These are phyloP conservation scores for Agriopis marginaria DNA, from an alignment of 2,888 invertebrate genomes.

Conservation along the genomic window DNA sequence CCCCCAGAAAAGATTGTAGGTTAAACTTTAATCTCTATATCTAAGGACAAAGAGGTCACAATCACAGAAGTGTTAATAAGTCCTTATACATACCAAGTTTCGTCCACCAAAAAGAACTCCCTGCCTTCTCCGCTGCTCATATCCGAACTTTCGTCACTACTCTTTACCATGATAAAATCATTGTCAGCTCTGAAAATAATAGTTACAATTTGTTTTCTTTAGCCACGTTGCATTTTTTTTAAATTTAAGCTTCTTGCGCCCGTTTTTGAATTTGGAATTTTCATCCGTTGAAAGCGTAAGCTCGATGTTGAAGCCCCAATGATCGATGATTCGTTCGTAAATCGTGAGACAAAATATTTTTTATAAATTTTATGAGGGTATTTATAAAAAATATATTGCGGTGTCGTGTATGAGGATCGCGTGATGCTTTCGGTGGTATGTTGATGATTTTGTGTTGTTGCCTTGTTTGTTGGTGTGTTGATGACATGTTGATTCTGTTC, in stretches of 20 bases:
- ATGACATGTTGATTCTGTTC: background rate
- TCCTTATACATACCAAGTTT: conserved; percentile 76
- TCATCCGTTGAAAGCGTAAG: conserved; percentile 51
- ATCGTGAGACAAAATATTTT: conserved; percentile 26
- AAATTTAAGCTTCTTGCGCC: conserved; percentile 36
- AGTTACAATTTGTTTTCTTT: conserved; percentile 51
- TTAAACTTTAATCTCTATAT: conserved; percentile 24
- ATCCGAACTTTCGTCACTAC: conserved; percentile 75
- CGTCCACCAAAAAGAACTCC: conserved; percentile 73
- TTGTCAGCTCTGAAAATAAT: conserved; percentile 78
- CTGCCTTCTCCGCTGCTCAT: conserved; percentile 68
- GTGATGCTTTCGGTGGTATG: conserved; percentile 26
- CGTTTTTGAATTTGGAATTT: conserved; percentile 36
- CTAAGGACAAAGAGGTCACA: conserved; percentile 34
- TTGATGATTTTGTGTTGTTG: conserved; percentile 5
- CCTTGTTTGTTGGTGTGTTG: conserved; percentile 18
- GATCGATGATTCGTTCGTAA: conserved; percentile 45
- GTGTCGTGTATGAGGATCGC: conserved; percentile 34
- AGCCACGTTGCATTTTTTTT: conserved; percentile 31
- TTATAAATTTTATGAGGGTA: conserved; percentile 21
- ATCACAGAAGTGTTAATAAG: conserved; percentile 48
- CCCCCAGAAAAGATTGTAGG: conserved; percentile 26
- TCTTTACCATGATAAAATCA: conserved; percentile 75
- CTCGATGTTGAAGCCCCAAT: conserved; percentile 53
- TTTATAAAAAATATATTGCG: conserved; percentile 34